Conservation (phyloP, 2,113 vertebrate species). For the Theropithecus gelada region DNA sequence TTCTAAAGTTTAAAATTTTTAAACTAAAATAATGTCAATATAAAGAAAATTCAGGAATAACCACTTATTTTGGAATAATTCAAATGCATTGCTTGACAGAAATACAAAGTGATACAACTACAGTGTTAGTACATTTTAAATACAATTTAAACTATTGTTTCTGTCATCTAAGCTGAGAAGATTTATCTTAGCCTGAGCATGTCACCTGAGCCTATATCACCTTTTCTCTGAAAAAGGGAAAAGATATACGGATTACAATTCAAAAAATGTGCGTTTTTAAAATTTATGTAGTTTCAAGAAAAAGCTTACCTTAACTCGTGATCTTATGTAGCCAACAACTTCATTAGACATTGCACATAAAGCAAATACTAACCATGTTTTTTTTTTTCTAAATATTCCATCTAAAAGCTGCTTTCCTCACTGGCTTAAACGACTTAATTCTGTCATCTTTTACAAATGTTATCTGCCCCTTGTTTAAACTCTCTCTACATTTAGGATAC, state of each 20-base stretch:
- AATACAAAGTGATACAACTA: neutral
- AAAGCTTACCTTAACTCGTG: neutral
- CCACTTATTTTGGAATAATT: neutral
- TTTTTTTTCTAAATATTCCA: neutral
- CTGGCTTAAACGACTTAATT: neutral
- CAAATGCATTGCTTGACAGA: neutral
- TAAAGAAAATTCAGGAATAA: slow-evolving; percentile 3
- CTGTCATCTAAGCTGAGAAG: neutral
- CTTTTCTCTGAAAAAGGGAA: neutral
- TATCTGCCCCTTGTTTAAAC: neutral
- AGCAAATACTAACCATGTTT: neutral
- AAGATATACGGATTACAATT: neutral
- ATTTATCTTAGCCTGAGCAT: neutral
- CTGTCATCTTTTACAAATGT: neutral
- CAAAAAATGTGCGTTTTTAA: neutral
- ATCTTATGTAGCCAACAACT: neutral
- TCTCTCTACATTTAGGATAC: neutral
- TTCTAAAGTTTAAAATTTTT: neutral
- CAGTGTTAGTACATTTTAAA: neutral
- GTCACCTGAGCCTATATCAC: neutral
- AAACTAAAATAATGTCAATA: neutral
- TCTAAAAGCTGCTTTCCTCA: neutral
- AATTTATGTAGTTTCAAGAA: neutral
- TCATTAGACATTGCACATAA: neutral
- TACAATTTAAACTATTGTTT: neutral